Base-by-base conservation (phyloP, 2,797 vertebrate species). In the Gadopsis marmoratus region DNA sequence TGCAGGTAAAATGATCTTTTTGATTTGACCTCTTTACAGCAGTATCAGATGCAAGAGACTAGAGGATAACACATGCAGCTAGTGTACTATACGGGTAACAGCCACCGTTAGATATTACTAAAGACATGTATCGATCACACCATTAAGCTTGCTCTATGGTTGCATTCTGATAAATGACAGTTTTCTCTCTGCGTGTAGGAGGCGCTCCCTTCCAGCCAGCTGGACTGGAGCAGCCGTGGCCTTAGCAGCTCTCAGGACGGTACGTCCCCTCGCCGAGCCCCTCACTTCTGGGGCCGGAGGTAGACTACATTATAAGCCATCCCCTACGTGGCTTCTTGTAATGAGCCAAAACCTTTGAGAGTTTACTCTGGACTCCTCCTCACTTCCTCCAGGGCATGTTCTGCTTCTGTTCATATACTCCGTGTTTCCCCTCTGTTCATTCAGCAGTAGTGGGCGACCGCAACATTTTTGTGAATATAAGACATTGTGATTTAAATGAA, bases 241-340 rank as follows among this genome's bases (percentile, higher is more conserved):
- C 97, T 97, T 96, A 97, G 96, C 95, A 96, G 97, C 95, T 97
- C 97, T 95, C 96, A 97, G 97, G 97, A 97, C 95, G 97, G 97
- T 97, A 97, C 94, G 96, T 99, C 96, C 96, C 96, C 96, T 93
- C 96, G 94, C 95, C 95, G 96, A 95, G 94, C 95, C 93, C 97
- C 97, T 59, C 96, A 96, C 95, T 96, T 96, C 95, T 96, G 97
- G 96, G 97, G 95, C 91, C 94, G 96, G 95, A 97, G 95, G 95
- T 97, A 97, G 96, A 95, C 95, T 92, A 87, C 70, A 60, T 37
- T 59, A 41, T 95, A 94, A 92, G 95, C 94, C 95, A 94, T 76
- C 95, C 94, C 95, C 95, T 93, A 39, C 48, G 31, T 59, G 76
- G 79, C 74, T 86, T 72, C 80, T 56, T 72, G 76, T 71, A 4